These are phyloP conservation scores for Percina caprodes DNA, from an alignment of 2,113 vertebrate genomes.

Conservation along the genomic window DNA sequence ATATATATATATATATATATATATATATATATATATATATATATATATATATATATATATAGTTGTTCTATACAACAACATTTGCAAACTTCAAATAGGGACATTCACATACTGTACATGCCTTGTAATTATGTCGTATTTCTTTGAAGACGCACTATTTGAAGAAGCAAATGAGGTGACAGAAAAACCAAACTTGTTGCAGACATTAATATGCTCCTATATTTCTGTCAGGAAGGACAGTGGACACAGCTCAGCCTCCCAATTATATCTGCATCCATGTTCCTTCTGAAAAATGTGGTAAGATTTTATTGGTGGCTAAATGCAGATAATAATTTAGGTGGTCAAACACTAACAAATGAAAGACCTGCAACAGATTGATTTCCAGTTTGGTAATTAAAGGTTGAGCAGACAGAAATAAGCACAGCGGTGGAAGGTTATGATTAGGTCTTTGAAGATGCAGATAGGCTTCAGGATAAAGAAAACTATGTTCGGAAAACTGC, in stretches of 20 bases:
- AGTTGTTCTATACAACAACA: no score
- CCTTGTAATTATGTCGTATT: conserved; percentile 48
- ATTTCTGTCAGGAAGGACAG: conserved; percentile 3
- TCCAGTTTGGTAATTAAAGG: conserved; percentile 79
- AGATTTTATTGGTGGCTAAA: conserved; percentile 75
- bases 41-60: no score
- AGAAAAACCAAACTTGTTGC: not conserved
- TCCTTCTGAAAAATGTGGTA: conserved; percentile 65
- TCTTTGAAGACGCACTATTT: conserved; percentile 28
- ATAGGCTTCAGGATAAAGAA: conserved; percentile 57
- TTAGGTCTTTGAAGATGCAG: conserved; percentile 76
- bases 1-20: no score
- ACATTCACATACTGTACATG: not conserved
- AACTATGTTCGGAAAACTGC: conserved; percentile 64
- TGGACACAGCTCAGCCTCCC: not conserved
- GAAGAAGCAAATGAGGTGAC: conserved; percentile 31
- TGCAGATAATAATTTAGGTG: conserved; percentile 77
- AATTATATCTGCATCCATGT: conserved; percentile 35
- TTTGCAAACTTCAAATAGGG: conserved; percentile 33
- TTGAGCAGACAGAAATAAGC: conserved; percentile 76
- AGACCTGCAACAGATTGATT: conserved; percentile 79
- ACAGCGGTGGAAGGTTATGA: conserved; percentile 72
- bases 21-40: no score
- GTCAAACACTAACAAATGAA: conserved; percentile 80
- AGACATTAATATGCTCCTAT: conserved; percentile 19